Evolutionary conservation across 2,797 vertebrate species (phyloP).

Genomic region (Premnoplex brunnescens): DNA sequence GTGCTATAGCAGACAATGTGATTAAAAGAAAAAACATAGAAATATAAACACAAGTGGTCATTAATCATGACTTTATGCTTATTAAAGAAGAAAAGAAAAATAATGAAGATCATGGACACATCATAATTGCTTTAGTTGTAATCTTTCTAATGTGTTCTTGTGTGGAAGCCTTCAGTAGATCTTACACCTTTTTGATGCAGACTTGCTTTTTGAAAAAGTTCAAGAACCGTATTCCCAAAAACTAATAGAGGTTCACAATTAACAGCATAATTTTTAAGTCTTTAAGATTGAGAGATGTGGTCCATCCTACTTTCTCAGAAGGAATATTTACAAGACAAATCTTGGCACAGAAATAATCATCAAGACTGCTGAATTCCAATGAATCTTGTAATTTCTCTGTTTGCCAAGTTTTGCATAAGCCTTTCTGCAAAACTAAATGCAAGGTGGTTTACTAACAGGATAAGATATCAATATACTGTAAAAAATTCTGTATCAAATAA

Average conservation of each 20-base stretch:
- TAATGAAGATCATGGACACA: fast-evolving
- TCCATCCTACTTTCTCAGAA: not conserved
- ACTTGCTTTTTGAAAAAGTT: not conserved
- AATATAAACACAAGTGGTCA: not conserved
- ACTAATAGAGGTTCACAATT: not conserved
- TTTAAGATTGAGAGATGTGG: not conserved
- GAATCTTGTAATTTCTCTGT: not conserved
- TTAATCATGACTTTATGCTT: not conserved
- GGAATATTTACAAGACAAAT: not conserved
- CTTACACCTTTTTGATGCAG: not conserved
- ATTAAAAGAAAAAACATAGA: not conserved
- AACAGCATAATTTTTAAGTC: not conserved
- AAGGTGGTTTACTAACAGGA: not conserved
- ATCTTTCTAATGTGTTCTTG: not conserved
- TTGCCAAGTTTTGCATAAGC: not conserved
- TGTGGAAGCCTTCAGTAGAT: not conserved
- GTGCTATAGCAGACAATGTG: not conserved
- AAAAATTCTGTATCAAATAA: not conserved
- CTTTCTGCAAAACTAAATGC: not conserved
- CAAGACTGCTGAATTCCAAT: not conserved
- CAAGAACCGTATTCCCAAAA: not conserved
- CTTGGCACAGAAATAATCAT: not conserved
- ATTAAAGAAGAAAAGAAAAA: not conserved
- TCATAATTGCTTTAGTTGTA: not conserved
- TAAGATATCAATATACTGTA: not conserved